These are phyloP conservation scores for Onchidella celtica DNA, from an alignment of 2,888 invertebrate genomes.

Conservation along the genomic window DNA sequence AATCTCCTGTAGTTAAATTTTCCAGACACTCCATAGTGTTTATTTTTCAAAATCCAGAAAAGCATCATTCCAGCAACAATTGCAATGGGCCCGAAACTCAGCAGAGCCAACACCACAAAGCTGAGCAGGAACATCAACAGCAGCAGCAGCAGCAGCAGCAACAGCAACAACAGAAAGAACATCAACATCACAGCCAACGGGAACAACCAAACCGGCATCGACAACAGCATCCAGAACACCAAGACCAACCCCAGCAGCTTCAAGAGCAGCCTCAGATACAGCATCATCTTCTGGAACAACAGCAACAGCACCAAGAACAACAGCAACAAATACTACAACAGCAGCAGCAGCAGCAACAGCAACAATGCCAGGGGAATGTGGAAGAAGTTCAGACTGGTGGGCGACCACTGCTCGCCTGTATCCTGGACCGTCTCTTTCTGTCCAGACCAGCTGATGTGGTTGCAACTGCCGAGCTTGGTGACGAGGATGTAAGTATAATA, in stretches of 20 bases:
- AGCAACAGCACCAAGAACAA: not conserved
- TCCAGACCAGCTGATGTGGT: not conserved
- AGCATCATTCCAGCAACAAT: no score
- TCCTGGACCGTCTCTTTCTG: not conserved
- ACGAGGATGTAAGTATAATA: not conserved
- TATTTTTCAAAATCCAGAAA: no score
- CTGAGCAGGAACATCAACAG: conserved; percentile 4
- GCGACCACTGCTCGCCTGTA: not conserved
- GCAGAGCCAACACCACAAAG: not conserved
- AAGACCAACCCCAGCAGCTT: not conserved
- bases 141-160: conserved; percentile 22
- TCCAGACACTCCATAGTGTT: no score
- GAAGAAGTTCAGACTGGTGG: not conserved
- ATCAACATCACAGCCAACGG: not conserved
- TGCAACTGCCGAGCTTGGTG: not conserved
- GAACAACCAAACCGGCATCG: not conserved
- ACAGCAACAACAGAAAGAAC: conserved; percentile 1
- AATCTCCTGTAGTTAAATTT: no score
- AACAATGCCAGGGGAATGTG: not conserved
- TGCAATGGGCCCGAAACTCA: not conserved
- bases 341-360: not conserved
- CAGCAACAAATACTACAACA: no score
- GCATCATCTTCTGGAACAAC: not conserved
- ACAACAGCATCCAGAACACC: not conserved
- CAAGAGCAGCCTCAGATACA: not conserved